Percentiles rank a stretch among this genome's conserved stretches.
Evolutionary conservation across 2,888 invertebrate species (phyloP).

Genomic region (Mythimna vitellina): DNA sequence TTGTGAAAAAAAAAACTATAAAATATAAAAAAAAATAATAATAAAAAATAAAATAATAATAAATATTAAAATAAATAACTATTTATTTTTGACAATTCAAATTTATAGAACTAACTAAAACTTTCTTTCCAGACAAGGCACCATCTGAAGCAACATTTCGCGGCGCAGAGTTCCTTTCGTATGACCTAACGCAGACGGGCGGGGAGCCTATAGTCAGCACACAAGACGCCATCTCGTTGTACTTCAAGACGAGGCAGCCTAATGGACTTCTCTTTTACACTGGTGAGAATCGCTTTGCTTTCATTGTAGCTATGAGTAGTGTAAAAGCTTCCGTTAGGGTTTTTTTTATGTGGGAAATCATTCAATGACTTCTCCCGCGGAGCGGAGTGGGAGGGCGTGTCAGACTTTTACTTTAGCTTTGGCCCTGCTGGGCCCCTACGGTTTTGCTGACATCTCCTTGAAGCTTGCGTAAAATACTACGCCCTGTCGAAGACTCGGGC

Average conservation of each 20-base stretch:
- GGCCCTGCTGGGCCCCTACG: too few relatives aligned
- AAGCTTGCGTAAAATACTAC: too few relatives aligned
- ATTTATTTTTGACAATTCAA: too few relatives aligned
- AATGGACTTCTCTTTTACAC: conserved; percentile 98
- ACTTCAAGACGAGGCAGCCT: conserved; percentile 97
- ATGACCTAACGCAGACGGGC: conserved; percentile 96
- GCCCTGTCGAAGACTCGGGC: too few relatives aligned
- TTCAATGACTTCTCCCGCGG: too few relatives aligned
- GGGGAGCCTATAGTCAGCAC: conserved; percentile 97
- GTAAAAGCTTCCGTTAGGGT: conserved; percentile 33
- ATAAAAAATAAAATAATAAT: too few relatives aligned
- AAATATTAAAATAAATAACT: too few relatives aligned
- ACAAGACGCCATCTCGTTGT: conserved; percentile 96
- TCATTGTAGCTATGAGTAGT: conserved; percentile 11
- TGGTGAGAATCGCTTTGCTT: conserved; percentile 88
- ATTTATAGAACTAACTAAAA: conserved; percentile 6
- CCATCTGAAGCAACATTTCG: conserved; percentile 98
- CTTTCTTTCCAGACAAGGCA: conserved; percentile 94
- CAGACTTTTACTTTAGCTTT: too few relatives aligned
- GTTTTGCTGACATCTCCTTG: too few relatives aligned
- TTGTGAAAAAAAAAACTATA: too few relatives aligned
- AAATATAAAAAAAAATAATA: too few relatives aligned
- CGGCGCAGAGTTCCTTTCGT: conserved; percentile 97
- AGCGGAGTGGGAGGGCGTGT: too few relatives aligned
- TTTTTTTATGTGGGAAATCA: neutral